Conservation (phyloP, 2,888 invertebrate species). For the Drosophila subsilvestris region DNA sequence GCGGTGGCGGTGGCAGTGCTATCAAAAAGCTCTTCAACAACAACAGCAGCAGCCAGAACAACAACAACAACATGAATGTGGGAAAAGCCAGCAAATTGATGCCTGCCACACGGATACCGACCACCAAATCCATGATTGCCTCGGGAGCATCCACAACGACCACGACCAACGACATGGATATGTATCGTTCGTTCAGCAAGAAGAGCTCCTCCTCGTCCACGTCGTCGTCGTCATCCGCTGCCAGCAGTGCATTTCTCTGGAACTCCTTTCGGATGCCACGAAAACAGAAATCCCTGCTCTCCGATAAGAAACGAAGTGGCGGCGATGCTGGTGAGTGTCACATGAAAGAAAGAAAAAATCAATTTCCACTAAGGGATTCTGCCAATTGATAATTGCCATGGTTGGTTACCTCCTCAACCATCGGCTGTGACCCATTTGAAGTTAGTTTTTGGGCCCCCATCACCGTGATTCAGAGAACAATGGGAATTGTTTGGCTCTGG, state of each 20-base stretch:
- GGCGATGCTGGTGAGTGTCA: constrained; percentile 45
- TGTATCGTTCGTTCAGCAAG: constrained; percentile 49
- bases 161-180: constrained; percentile 81
- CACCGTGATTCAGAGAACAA: constrained; percentile 46
- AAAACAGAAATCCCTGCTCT: constrained; percentile 78
- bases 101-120: constrained; percentile 72
- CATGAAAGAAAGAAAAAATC: constrained; percentile 46
- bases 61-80: constrained; percentile 34
- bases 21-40: constrained; percentile 58
- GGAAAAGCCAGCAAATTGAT: constrained; percentile 38
- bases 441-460: constrained; percentile 3
- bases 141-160: constrained; percentile 53
- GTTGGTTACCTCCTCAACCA: constrained; percentile 18
- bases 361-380: constrained; percentile 40
- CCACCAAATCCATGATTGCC: constrained; percentile 47
- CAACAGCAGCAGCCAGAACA: constrained; percentile 43
- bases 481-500: constrained; percentile 54
- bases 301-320: constrained; percentile 36
- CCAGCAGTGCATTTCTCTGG: constrained; percentile 81
- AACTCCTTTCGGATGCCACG: constrained; percentile 84
- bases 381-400: constrained; percentile 19
- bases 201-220: constrained; percentile 52
- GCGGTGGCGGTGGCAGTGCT: constrained; percentile 26
- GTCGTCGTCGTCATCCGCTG: constrained; percentile 32
- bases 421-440: constrained; percentile 60